Percentiles rank a stretch among this genome's conserved stretches.
Conservation (phyloP, 2,797 vertebrate genomes). For the Typhlichthys subterraneus region DNA sequence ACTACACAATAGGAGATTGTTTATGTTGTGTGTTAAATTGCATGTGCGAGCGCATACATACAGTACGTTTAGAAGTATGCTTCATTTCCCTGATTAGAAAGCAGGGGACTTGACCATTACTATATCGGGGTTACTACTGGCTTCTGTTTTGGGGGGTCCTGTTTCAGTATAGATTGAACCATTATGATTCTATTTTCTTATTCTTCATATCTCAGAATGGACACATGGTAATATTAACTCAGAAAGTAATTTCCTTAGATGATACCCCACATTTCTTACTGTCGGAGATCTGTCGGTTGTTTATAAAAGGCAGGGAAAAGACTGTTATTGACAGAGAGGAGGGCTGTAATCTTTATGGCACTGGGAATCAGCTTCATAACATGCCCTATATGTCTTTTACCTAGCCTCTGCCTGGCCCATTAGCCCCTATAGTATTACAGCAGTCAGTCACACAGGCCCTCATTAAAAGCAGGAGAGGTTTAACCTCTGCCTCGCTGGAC, state of each 20-base stretch:
- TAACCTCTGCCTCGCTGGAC: slow-evolving; percentile 66
- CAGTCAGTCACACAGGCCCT: slow-evolving; percentile 51
- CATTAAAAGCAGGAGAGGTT: slow-evolving; percentile 62
- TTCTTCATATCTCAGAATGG: not conserved
- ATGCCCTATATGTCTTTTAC: slow-evolving; percentile 22
- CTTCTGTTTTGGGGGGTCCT: no score
- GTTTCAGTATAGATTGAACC: no score
- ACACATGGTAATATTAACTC: not conserved
- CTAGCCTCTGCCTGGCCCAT: slow-evolving; percentile 29
- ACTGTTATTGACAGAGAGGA: slow-evolving; percentile 17
- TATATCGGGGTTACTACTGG: slow-evolving; percentile 4
- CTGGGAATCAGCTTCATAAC: slow-evolving; percentile 22
- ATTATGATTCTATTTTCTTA: not conserved
- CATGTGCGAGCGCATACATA: slow-evolving; percentile 1
- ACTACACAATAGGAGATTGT: slow-evolving; percentile 44
- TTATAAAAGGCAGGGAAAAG: slow-evolving; percentile 6
- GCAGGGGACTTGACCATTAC: not conserved
- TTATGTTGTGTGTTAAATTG: slow-evolving; percentile 26
- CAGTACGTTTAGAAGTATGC: slow-evolving; percentile 1
- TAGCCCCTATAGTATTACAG: slow-evolving; percentile 42
- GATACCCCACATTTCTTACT: slow-evolving; percentile 2
- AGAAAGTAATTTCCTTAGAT: slow-evolving; percentile 6
- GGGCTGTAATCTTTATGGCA: slow-evolving; percentile 30
- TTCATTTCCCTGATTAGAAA: slow-evolving; percentile 20
- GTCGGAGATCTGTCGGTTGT: slow-evolving; percentile 6